phyloP scores from a whole-genome alignment of 2,797 vertebrate genomes.

The Siniperca undulata region DNA sequence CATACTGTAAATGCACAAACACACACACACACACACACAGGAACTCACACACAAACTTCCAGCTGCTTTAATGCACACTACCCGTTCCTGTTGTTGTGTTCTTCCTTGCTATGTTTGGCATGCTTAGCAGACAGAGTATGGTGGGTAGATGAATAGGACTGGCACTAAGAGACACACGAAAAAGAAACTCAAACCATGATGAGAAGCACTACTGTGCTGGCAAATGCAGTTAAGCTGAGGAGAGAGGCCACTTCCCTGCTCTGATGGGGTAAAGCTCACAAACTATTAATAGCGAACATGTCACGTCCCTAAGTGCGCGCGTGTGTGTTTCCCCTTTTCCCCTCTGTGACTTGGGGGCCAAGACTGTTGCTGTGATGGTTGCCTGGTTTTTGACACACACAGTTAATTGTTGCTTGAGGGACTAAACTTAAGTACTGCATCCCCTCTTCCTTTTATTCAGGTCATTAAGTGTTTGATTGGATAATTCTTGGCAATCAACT shows the following conservation, averaged over 20 bases:
- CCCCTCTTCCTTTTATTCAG: conserved; percentile 25
- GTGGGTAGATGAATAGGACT: conserved; percentile 21
- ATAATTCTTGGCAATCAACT: conserved; percentile 49
- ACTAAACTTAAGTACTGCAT: background rate
- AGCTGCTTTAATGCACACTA: conserved; percentile 22
- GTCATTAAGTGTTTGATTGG: conserved; percentile 50
- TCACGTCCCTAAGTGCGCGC: conserved; percentile 27
- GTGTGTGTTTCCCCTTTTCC: conserved; percentile 2
- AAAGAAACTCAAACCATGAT: conserved; percentile 26
- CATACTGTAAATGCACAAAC: background rate
- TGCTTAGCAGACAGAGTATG: conserved; percentile 28
- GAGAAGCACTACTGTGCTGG: conserved; percentile 41
- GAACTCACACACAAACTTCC: background rate
- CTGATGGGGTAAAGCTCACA: conserved; percentile 53
- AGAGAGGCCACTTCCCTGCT: conserved; percentile 43
- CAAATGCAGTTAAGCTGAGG: conserved; percentile 63
- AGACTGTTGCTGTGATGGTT: conserved; percentile 13
- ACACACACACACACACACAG: conserved; percentile 2
- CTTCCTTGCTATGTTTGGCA: conserved; percentile 32
- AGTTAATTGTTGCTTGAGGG: conserved; percentile 41
- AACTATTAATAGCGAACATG: conserved; percentile 70
- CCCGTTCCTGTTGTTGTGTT: conserved; percentile 18
- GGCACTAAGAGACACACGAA: conserved; percentile 25
- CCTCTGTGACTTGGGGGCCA: conserved; percentile 9
- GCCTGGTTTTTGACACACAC: conserved; percentile 36